Base-by-base conservation (phyloP, 2,797 vertebrate species). In the Odontamblyopus rebecca region DNA sequence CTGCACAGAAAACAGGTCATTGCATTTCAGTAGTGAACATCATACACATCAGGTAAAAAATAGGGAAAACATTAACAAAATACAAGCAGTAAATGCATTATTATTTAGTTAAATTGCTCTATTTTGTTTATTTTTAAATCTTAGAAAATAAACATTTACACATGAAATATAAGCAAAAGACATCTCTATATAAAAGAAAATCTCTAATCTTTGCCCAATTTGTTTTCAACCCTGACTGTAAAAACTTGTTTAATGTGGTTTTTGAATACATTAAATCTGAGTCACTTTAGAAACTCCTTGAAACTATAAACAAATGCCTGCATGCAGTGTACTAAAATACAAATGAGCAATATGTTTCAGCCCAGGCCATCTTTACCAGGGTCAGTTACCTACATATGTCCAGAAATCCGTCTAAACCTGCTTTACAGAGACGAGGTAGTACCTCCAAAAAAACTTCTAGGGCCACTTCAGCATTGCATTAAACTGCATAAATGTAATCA, bases 1-100 rank as follows among this genome's bases (percentile, higher is more conserved):
- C 76, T 84, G 87, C 91, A 93, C 90, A 93, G 91, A 93, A 93
- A 92, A 93, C 91, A 91, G 91, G 91, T 92, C 91, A 92, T 93
- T 94, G 93, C 93, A 92, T 93, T 91, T 93, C 88, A 83, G 87
- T 89, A 82, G 91, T 90, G 93, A 94, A 93, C 84, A 75, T 90
- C 79, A 74, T 78, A 90, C 88, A 90, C 90, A 81, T 93, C 87
- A 69, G 82, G 90, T 93, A 93, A 82, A 92, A 92, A 93, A 90
- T 82, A 89, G 86, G 86, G 83, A 83, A 88, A 88, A 87, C 63
- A 66, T 82, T 48, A 86, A 91, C 81, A 89, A 91, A 89, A 91
- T 88, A 92, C 89, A 91, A 79, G 84, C 88, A 90, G 86, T 89
- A 89, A 91, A 91, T 90, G 67, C 85, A 88, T 83, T 89, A 85